Evolutionary conservation across 2,113 vertebrate genomes (phyloP), one percentile per base, ranked within the genome.

Genomic region (Mesembrinibis cayennensis): DNA sequence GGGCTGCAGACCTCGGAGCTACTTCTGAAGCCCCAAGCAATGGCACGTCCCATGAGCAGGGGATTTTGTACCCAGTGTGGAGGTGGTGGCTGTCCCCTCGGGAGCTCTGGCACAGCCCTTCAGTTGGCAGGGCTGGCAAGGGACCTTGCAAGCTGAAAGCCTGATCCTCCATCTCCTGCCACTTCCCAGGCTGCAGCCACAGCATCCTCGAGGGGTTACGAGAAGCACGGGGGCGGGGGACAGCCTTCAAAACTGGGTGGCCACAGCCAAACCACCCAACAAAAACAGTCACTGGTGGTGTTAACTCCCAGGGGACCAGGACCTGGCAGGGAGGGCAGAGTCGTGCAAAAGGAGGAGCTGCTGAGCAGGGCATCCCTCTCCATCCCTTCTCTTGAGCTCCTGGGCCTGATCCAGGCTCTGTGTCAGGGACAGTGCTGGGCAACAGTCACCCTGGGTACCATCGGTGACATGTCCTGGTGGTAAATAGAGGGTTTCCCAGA

Each of bases 1-100:
- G 2, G 32, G 38, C 61, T 71, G 71, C 71, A 80, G 25, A 72
- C 18, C 62, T 14, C 20, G 1, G 42, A 76, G 58, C 40, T 66
- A 7, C 52, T 52, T 21, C 82, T 72, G 62, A 42, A 63, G 62
- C 34, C 47, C 74, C 59, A 70, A 61, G 61, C 26, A 44, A 4
- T 7, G 13, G 49, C 74, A 23, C 2, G 12, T 49, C 30, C 61
- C 27, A 6, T 2, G 9, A 85, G 50, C 50, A 58, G 85, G 50
- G 47, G 32, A 55, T 73, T 65, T 66, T 71, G 21, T 10, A 62
- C 13, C 47, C 73, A 34, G 45, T 2, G 1, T 50, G 44, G 42
- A 58, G 36, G 78, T 13, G 17, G 62, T 65, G 56, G 56, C 36
- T 0, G 0, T 21, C 19, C 40, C 47, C 66, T n/a, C 10, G 1